phyloP scores from a whole-genome alignment of 1,140 invertebrate genomes.

The Rhopalosiphum padi region DNA sequence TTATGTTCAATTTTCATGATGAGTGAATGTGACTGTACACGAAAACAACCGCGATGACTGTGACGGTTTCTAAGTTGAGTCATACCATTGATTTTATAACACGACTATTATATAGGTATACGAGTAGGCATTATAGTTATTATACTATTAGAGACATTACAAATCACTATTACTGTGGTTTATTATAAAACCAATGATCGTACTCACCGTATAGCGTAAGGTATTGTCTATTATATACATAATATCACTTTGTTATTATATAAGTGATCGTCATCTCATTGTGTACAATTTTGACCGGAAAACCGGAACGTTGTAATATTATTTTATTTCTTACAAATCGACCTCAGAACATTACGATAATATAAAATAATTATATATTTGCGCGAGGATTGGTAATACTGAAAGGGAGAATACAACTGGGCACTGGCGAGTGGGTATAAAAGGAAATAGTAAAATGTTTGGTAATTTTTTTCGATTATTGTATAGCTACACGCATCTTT shows the following conservation, averaged over 20 bases:
- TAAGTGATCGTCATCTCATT: neutral
- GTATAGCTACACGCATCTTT: neutral
- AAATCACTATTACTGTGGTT: neutral
- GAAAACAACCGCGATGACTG: neutral
- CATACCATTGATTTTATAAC: neutral
- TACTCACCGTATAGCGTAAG: neutral
- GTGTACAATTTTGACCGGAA: neutral
- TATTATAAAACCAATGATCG: neutral
- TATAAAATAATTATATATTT: neutral
- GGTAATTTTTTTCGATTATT: neutral
- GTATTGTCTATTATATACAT: neutral
- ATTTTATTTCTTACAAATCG: neutral
- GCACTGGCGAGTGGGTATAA: neutral
- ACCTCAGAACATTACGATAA: neutral
- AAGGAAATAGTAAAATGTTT: neutral
- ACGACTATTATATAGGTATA: too few species aligned
- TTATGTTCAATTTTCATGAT: neutral
- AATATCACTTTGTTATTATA: neutral
- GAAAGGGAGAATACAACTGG: neutral
- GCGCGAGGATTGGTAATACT: neutral
- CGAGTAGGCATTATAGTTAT: too few species aligned
- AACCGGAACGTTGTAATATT: neutral
- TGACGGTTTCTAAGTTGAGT: slow-evolving; percentile 8
- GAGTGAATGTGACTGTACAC: neutral
- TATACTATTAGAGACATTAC: neutral